Base-by-base conservation (phyloP, 2,888 invertebrate species). In the Petrophora chlorosata region DNA sequence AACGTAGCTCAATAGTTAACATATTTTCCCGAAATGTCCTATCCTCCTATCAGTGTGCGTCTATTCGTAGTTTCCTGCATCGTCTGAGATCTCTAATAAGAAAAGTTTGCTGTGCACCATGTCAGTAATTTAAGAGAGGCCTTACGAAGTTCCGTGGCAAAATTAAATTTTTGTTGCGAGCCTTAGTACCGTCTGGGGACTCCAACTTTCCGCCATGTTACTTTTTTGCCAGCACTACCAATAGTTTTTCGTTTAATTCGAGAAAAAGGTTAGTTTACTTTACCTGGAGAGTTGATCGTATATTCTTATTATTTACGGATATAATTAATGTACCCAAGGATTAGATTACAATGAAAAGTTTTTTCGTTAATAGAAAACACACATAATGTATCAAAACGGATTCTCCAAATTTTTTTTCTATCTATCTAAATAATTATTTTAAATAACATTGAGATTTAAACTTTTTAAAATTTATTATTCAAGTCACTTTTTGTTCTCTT, bases 41-140 rank as follows among this genome's bases (percentile, higher is more conserved):
- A n/a, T n/a, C n/a, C n/a, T n/a, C n/a, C n/a, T n/a, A 30, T 15
- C n/a, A n/a, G 15, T 16, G 14, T 28, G n/a, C n/a, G 34, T 41
- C 41, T 10, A 47, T 22, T 36, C n/a, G 10, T 29, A 62, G 48
- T 52, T 53, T 45, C 43, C 62, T 32, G 41, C 46, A 50, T 50
- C 50, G 53, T 55, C 55, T 49, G 55, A 60, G 54, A 57, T 58
- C 63, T 70, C 67, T 79, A 80, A 78, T 76, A 80, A 73, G 79
- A 78, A 83, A 83, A 84, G 65, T 82, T 83, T 48, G 40, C 49
- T 66, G 67, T 42, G 33, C 67, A 71, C 73, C 67, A 73, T 67
- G 77, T 77, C 73, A 76, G 81, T 81, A 76, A 82, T 79, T 82
- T 80, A 77, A 76, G 73, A 76, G 73, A 69, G 70, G 53, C 70